phyloP scores from a whole-genome alignment of 2,888 invertebrate genomes.

The Pseudococcus longispinus region DNA sequence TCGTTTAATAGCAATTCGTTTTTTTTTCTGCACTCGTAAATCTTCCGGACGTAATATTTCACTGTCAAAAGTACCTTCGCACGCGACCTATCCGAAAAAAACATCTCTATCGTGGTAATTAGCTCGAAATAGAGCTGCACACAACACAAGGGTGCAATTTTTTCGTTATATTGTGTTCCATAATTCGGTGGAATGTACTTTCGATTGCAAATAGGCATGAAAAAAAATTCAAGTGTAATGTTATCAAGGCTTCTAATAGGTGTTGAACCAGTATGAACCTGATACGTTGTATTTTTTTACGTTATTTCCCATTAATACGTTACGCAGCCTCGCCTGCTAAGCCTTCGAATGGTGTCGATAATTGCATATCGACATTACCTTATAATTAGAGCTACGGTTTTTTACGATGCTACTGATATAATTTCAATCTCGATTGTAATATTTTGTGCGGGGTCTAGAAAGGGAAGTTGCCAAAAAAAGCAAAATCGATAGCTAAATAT shows the following conservation, averaged over 20 bases:
- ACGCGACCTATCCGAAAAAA: slow-evolving; percentile 2
- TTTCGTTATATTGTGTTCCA: background rate
- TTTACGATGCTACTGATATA: background rate
- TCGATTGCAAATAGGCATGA: background rate
- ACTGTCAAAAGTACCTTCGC: slow-evolving; percentile 5
- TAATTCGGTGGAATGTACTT: background rate
- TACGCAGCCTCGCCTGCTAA: background rate
- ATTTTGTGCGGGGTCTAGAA: background rate
- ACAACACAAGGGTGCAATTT: background rate
- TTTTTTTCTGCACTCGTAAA: background rate
- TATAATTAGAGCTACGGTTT: background rate
- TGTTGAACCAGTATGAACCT: background rate
- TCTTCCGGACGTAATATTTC: background rate
- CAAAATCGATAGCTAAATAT: background rate
- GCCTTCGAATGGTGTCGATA: slow-evolving; percentile 22
- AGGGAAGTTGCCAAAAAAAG: background rate
- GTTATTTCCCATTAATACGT: background rate
- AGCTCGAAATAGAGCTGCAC: background rate
- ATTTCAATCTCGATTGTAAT: background rate
- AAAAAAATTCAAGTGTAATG: background rate
- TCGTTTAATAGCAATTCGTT: background rate
- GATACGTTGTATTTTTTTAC: background rate
- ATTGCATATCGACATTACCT: slow-evolving; percentile 25
- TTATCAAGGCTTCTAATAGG: background rate
- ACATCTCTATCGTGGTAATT: slow-evolving; percentile 2